Evolutionary conservation across 2,888 invertebrate genomes (phyloP).

Genomic region (Pomacea canaliculata): DNA sequence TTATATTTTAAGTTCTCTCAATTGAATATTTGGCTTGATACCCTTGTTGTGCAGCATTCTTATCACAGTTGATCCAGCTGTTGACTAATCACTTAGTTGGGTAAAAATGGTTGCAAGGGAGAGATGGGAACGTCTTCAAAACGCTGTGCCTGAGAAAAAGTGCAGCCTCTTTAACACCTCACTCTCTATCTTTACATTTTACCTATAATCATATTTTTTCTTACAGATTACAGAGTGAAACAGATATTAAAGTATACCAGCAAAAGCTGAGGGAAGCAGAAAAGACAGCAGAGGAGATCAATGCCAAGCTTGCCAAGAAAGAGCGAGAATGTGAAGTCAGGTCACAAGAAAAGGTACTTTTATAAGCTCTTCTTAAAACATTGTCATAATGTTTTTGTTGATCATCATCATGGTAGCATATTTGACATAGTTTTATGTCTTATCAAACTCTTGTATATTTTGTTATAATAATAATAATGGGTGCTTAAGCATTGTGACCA

Average conservation of each 20-base stretch:
- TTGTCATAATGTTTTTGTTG: too few species aligned
- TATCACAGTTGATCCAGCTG: too few species aligned
- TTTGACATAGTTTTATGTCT: background rate
- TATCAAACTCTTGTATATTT: background rate
- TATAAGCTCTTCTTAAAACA: background rate
- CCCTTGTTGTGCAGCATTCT: too few species aligned
- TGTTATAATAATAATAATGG: background rate
- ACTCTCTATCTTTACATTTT: too few species aligned
- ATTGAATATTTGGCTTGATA: background rate
- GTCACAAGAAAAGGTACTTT: constrained; percentile 81
- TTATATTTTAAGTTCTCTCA: background rate
- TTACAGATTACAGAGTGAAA: constrained; percentile 85
- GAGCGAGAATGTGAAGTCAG: constrained; percentile 92
- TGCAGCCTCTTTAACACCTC: too few species aligned
- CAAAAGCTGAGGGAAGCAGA: constrained; percentile 89
- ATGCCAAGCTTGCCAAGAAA: constrained; percentile 86
- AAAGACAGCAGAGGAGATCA: constrained; percentile 88
- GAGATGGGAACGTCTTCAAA: too few species aligned
- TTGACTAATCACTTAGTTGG: too few species aligned
- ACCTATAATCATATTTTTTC: too few species aligned
- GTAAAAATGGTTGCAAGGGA: too few species aligned
- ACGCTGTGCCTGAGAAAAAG: too few species aligned
- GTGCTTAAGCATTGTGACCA: too few species aligned
- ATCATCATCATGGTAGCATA: too few species aligned
- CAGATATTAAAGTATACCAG: constrained; percentile 88